A percentile compares a stretch with the other conserved stretches of the same genome.
phyloP scores from a whole-genome alignment of 92 coral and sea anemone genomes.

The Heteractis magnifica region DNA sequence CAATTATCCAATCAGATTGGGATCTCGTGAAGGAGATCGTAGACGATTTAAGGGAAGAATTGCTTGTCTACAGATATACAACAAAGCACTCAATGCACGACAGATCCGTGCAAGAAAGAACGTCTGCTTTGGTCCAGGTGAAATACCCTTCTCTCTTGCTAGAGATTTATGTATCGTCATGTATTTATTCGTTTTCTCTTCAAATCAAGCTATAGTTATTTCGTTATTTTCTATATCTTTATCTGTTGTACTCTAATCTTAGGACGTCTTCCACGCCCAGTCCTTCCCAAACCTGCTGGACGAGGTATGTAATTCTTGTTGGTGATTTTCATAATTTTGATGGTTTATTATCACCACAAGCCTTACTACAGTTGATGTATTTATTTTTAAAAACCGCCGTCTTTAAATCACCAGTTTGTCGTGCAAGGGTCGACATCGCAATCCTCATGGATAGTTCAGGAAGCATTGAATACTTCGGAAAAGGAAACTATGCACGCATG shows the following conservation, averaged over 20 bases:
- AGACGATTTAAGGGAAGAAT: conserved; percentile 69
- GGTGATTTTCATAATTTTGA: neutral
- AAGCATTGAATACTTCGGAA: conserved; percentile 51
- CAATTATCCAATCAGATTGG: conserved; percentile 66
- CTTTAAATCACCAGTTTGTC: conserved; percentile 42
- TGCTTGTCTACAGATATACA: conserved; percentile 71
- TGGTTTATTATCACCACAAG: no score
- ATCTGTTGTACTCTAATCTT: neutral
- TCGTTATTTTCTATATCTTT: no score
- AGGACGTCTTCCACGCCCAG: conserved; percentile 26
- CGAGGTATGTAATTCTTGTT: conserved; percentile 1
- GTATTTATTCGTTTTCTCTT: no score
- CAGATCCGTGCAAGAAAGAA: conserved; percentile 47
- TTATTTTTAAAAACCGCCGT: no score
- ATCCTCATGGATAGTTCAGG: conserved; percentile 75
- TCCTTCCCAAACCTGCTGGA: conserved; percentile 29
- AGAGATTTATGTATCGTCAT: neutral
- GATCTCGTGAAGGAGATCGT: conserved; percentile 43
- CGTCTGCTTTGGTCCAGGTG: conserved; percentile 71
- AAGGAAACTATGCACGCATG: conserved; percentile 63
- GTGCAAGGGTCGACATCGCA: conserved; percentile 55
- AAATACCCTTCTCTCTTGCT: neutral
- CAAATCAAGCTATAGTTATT: no score
- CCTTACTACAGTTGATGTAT: no score
- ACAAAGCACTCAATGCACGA: conserved; percentile 56